Conservation (phyloP, 1,140 invertebrate genomes). For the Leptonema lineaticorne region DNA sequence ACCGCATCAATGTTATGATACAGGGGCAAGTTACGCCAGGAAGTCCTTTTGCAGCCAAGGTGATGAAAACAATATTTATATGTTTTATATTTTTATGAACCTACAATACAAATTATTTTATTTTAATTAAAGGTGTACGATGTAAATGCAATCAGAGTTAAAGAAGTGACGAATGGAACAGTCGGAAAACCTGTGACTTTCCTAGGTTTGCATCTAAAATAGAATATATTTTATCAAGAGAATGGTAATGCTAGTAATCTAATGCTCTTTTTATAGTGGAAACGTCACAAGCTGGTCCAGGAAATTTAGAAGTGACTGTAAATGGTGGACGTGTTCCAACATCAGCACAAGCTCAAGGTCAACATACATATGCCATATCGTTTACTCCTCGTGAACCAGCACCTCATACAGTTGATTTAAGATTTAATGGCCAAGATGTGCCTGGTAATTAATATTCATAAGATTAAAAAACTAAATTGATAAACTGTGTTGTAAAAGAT, state of each 20-base stretch:
- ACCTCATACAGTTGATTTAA: constrained; percentile 87
- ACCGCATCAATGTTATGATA: constrained; percentile 83
- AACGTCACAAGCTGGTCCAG: constrained; percentile 93
- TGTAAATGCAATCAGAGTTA: constrained; percentile 91
- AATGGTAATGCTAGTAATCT: background rate
- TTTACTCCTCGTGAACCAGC: constrained; percentile 91
- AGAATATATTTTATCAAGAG: background rate
- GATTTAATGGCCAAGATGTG: constrained; percentile 95
- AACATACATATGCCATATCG: constrained; percentile 95
- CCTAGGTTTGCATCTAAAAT: constrained; percentile 65
- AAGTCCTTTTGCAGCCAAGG: constrained; percentile 89
- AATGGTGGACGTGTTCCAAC: constrained; percentile 94
- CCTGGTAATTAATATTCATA: constrained; percentile 79
- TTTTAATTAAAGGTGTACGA: constrained; percentile 73
- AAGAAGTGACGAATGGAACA: constrained; percentile 84
- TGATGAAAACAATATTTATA: constrained; percentile 38
- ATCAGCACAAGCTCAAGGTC: constrained; percentile 90
- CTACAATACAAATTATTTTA: background rate
- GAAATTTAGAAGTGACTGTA: constrained; percentile 96
- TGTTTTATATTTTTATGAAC: background rate
- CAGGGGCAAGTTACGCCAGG: constrained; percentile 76
- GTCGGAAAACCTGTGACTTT: constrained; percentile 94
- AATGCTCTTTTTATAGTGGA: constrained; percentile 70
- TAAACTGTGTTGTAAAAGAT: background rate
- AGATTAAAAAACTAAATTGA: too few relatives aligned